Base-by-base conservation (phyloP, 2,888 invertebrate species). In the Rhingia campestris region DNA sequence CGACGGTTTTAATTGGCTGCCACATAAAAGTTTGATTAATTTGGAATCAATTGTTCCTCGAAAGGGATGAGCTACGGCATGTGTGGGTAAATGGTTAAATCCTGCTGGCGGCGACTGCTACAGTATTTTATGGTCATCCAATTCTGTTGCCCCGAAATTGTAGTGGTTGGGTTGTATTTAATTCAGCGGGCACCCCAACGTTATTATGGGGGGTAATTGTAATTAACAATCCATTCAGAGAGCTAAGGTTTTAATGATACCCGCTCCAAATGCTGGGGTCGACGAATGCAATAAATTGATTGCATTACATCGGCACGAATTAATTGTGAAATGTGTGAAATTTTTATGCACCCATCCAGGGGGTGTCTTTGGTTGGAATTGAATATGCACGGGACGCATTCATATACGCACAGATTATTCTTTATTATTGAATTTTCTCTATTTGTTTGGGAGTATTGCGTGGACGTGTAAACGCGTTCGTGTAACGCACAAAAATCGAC, bases 21-120 rank as follows among this genome's bases (percentile, higher is more conserved):
- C 84, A 84, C 74, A 84, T 80, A 84, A 80, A 84, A 84, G 59
- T 84, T 84, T 84, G 84, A 84, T 84, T 84, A 84, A 84, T 80
- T 84, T 74, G 69, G 53, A 70, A 84, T 84, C 79, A 84, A 84
- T 84, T 82, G 77, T 82, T 79, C 56, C 22, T 6, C 14, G 30
- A 22, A 14, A 14, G 69, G 33, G 14, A 10, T 35, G 37, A 12
- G 35, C 33, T 35, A 32, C 2, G 37, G 58, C 22, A 22, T 22
- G 22, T 22, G 22, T 22, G 63, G 39, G 35, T 33, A n/a, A 10
- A 35, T 22, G 22, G 22, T 22, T 22, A 32, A 51, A 53, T 74
- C 66, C 67, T 63, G 32, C 10, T 66, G 63, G 41, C 54, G 74
- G 33, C n/a, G 4, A 22, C 32, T 51, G 70, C 41, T 41, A 35